These are phyloP conservation scores for Poecilia velifera DNA, from an alignment of 2,797 vertebrate species.

Conservation along the genomic window DNA sequence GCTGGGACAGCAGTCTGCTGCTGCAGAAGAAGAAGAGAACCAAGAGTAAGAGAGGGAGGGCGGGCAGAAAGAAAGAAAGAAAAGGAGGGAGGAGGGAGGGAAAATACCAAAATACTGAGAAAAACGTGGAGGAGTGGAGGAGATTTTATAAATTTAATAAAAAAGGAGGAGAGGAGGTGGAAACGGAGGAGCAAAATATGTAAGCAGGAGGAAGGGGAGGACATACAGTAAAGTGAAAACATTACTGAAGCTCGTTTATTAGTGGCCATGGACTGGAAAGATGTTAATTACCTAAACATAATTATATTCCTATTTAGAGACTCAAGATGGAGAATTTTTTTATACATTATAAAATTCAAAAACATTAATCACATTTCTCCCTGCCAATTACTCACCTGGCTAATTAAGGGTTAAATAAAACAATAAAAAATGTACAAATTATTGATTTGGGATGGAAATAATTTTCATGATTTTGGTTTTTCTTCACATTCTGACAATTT, in stretches of 20 bases:
- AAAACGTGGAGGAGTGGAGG: slow-evolving; percentile 28
- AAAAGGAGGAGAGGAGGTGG: slow-evolving; percentile 26
- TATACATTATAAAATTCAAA: background rate
- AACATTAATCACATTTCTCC: background rate
- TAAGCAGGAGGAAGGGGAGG: slow-evolving; percentile 44
- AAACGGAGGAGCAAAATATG: slow-evolving; percentile 36
- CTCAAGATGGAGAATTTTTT: background rate
- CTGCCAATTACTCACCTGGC: no score
- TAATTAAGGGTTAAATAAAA: no score
- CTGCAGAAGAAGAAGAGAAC: slow-evolving; percentile 76
- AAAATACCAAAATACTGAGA: slow-evolving; percentile 50
- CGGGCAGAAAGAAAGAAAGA: slow-evolving; percentile 42
- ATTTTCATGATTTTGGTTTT: background rate
- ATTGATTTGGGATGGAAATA: background rate
- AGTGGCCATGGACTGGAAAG: background rate
- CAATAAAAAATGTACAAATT: background rate
- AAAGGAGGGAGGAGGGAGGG: slow-evolving; percentile 27
- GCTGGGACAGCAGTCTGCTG: slow-evolving; percentile 99
- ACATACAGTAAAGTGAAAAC: slow-evolving; percentile 67
- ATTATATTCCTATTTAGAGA: background rate
- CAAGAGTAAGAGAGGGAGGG: slow-evolving; percentile 65
- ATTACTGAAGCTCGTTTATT: slow-evolving; percentile 29
- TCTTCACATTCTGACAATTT: background rate
- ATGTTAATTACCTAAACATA: background rate
- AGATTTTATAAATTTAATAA: slow-evolving; percentile 48